A percentile compares a stretch with the other conserved stretches of the same genome.
phyloP scores from a whole-genome alignment of 2,797 vertebrate species.

The Alauda arvensis region DNA sequence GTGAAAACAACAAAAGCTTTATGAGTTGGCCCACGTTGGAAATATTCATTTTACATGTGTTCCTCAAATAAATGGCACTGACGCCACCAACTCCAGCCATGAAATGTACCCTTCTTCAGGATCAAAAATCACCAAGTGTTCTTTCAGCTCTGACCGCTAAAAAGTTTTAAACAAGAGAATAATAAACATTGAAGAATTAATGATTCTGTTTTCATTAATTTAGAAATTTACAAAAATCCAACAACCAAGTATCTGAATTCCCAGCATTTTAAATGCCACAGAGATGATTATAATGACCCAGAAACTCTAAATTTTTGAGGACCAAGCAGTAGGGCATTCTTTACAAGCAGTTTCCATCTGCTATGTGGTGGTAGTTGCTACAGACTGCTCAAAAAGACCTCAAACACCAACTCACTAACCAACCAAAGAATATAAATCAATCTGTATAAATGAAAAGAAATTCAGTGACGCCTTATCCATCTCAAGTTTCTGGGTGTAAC shows the following conservation, averaged over 20 bases:
- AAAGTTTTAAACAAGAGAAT: neutral
- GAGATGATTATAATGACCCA: neutral
- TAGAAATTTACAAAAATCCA: accelerated
- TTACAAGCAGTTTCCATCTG: neutral
- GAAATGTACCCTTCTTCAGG: neutral
- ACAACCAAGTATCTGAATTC: neutral
- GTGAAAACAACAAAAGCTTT: neutral
- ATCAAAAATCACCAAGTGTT: neutral
- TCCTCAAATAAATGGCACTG: neutral
- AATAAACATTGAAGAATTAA: neutral
- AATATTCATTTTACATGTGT: neutral
- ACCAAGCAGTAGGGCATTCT: neutral
- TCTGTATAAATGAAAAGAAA: neutral
- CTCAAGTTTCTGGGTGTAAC: neutral
- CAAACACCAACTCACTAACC: neutral
- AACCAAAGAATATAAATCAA: neutral
- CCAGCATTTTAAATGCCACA: neutral
- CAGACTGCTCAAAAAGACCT: neutral
- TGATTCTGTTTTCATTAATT: neutral
- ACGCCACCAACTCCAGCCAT: neutral
- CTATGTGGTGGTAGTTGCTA: neutral
- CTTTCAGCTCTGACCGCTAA: neutral
- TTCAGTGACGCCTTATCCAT: neutral
- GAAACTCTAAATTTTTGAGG: neutral
- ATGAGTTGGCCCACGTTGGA: neutral